Base-by-base conservation (phyloP, 2,797 vertebrate species). In the Crypturellus tataupa region DNA sequence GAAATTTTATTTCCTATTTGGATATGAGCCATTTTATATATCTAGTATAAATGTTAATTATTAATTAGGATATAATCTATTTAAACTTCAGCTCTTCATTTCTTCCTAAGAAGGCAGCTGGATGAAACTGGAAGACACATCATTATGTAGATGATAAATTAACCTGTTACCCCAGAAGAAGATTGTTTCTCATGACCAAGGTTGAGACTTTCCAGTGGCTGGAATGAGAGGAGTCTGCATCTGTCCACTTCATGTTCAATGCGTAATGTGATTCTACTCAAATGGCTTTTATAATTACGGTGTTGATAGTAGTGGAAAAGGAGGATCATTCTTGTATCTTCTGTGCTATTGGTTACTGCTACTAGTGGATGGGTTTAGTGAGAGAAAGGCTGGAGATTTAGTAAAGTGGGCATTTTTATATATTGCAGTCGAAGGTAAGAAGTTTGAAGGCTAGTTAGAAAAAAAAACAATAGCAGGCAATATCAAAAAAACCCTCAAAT, bases 1-100 rank as follows among this genome's bases (percentile, higher is more conserved):
- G 76, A 75, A 92, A 53, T 47, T 73, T 85, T 84, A 91, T 94
- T 88, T 94, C 82, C 67, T 83, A 81, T 59, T 95, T 96, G 90
- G 80, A 72, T 80, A 20, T 16, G 25, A 91, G 76, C 91, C 85
- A 70, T 72, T 95, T 77, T 78, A 79, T 80, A 72, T 95, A 91
- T 84, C 87, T 89, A 63, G 70, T 90, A 92, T 87, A 96, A 91
- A 93, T 87, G 81, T 94, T 94, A 96, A 94, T 95, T 95, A 92
- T 94, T 94, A 96, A 93, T 92, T 91, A 95, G 70, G 64, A 47
- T 64, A 84, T 82, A 68, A 89, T 86, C 92, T 90, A 71, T 91
- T 92, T 95, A 93, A 93, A 62, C 90, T 78, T 88, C 90, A 87
- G 37, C 77, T 80, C 73, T 87, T 80, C n/a, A 21, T 87, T 94